These are phyloP conservation scores for Probosciger aterrimus DNA, from an alignment of 2,113 vertebrate species.

Conservation along the genomic window DNA sequence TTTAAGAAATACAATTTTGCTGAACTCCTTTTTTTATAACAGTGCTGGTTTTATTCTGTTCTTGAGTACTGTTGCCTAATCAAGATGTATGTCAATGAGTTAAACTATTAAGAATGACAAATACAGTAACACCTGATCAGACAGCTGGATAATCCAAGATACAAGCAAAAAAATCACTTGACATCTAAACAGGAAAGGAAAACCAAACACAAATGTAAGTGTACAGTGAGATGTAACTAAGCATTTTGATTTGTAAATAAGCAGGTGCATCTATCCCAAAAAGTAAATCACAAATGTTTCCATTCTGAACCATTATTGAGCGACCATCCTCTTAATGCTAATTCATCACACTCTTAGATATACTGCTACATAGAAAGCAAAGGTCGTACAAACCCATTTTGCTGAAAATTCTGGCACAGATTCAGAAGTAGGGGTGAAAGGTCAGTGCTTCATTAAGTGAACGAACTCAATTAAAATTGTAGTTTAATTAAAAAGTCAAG, in stretches of 20 bases:
- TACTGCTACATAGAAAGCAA: not conserved
- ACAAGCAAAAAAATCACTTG: not conserved
- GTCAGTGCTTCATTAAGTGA: slow-evolving; percentile 45
- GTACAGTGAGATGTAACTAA: not conserved
- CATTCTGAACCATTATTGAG: not conserved
- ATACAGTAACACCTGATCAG: not conserved
- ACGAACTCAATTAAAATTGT: slow-evolving; percentile 48
- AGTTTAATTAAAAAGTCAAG: slow-evolving; percentile 64
- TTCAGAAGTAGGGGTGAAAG: not conserved
- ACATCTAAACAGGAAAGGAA: not conserved
- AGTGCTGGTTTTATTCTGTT: not conserved
- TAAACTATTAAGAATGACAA: slow-evolving; percentile 11
- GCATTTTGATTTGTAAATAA: not conserved
- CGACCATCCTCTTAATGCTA: not conserved
- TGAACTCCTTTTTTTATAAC: not conserved
- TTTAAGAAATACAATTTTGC: not conserved
- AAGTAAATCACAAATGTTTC: not conserved
- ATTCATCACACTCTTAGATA: not conserved
- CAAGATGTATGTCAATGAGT: not conserved
- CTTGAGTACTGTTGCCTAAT: not conserved
- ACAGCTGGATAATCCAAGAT: not conserved
- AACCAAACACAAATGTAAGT: not conserved
- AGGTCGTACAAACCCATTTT: not conserved
- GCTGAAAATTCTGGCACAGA: not conserved
- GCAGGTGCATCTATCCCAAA: not conserved